Percentiles rank a stretch among this genome's conserved stretches.
Evolutionary conservation across 2,888 invertebrate genomes (phyloP).

Genomic region (Aspidapion aeneum): DNA sequence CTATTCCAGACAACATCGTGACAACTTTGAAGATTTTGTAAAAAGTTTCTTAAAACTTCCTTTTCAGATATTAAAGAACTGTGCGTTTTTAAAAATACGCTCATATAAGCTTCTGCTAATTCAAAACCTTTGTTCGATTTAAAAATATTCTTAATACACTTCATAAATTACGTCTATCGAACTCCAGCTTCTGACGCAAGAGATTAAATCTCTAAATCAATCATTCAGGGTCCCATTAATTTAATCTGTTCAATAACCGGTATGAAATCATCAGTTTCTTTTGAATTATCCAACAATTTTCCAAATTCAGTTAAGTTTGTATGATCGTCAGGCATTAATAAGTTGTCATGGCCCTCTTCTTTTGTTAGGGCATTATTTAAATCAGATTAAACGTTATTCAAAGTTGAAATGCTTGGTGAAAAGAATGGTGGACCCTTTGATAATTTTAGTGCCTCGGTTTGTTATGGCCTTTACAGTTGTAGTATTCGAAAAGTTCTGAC

Average conservation of each 20-base stretch:
- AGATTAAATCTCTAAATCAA: slow-evolving; percentile 84
- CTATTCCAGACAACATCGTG: slow-evolving; percentile 63
- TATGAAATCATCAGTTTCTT: slow-evolving; percentile 52
- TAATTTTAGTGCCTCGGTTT: too few species aligned
- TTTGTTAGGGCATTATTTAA: slow-evolving; percentile 48
- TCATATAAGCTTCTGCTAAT: slow-evolving; percentile 84
- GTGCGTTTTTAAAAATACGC: slow-evolving; percentile 81
- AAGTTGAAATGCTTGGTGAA: slow-evolving; percentile 82
- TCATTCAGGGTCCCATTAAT: slow-evolving; percentile 72
- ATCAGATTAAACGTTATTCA: slow-evolving; percentile 81
- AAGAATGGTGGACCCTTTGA: slow-evolving; percentile 95
- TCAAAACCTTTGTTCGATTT: slow-evolving; percentile 81
- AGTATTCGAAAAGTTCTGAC: slow-evolving; percentile 71
- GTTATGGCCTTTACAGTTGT: slow-evolving; percentile 72
- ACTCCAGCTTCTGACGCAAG: slow-evolving; percentile 73
- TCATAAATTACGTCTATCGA: slow-evolving; percentile 71
- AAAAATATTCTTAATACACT: slow-evolving; percentile 68
- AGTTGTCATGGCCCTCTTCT: slow-evolving; percentile 48
- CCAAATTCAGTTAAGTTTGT: slow-evolving; percentile 68
- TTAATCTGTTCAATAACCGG: slow-evolving; percentile 62
- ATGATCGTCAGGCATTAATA: slow-evolving; percentile 57
- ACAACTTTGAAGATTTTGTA: slow-evolving; percentile 57
- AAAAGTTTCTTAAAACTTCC: slow-evolving; percentile 48
- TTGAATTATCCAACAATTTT: slow-evolving; percentile 56
- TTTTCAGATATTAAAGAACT: slow-evolving; percentile 58